Percentiles rank a stretch among this genome's conserved stretches.
Conservation (phyloP, 2,797 vertebrate genomes). For the Gadopsis bispinosus region DNA sequence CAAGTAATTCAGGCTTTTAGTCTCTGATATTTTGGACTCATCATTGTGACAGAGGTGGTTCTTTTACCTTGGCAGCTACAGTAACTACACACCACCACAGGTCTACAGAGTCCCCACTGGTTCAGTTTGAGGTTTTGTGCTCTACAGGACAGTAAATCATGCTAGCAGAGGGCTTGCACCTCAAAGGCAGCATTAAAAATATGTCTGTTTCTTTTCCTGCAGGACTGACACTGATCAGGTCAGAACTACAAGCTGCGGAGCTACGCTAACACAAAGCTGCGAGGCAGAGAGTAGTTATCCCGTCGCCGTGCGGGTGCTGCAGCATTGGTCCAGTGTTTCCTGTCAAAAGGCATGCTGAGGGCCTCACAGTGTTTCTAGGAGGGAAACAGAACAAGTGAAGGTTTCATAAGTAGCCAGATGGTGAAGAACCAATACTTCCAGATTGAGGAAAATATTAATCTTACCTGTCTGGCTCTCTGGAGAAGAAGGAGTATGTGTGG, state of each 20-base stretch:
- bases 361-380: conserved; percentile 82
- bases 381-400: conserved; percentile 53
- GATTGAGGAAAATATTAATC: conserved; percentile 30
- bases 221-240: conserved; percentile 6
- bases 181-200: not conserved
- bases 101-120: not conserved
- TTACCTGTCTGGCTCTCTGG: conserved; percentile 87
- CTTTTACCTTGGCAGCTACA: conserved; percentile 2
- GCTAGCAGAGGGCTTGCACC: not conserved
- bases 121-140: conserved; percentile 12
- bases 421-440: not conserved
- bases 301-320: conserved; percentile 78
- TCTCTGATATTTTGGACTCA: conserved; percentile 14
- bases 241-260: conserved; percentile 35
- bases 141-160: conserved; percentile 2
- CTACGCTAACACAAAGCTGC: conserved; percentile 50
- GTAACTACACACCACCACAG: not conserved
- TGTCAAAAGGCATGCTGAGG: conserved; percentile 75
- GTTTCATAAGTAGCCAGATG: not conserved
- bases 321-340: conserved; percentile 87
- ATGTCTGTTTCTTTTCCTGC: conserved; percentile 1
- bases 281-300: conserved; percentile 65
- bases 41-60: not conserved
- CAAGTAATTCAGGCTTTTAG: conserved; percentile 11
- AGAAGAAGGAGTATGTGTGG: conserved; percentile 76